Evolutionary conservation across 2,888 invertebrate genomes (phyloP).

Genomic region (Stenotaenia linearis): DNA sequence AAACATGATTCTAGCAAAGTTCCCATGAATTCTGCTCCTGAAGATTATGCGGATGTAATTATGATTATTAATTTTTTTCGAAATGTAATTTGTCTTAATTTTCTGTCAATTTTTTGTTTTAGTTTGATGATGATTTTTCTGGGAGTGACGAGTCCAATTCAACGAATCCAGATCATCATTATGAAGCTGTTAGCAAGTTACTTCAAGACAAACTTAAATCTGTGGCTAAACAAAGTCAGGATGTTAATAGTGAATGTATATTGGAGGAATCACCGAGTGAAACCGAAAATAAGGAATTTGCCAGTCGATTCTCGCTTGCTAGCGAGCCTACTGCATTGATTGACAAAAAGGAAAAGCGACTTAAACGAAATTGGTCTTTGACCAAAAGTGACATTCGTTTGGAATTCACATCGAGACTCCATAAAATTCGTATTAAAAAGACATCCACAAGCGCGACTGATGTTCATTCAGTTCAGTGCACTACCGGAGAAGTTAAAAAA

Average conservation of each 20-base stretch:
- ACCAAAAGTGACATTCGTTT: constrained; percentile 58
- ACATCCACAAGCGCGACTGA: constrained; percentile 36
- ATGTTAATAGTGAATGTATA: not conserved
- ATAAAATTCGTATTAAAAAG: constrained; percentile 47
- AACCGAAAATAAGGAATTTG: not conserved
- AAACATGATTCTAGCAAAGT: not conserved
- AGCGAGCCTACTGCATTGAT: not conserved
- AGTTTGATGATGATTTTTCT: constrained; percentile 26
- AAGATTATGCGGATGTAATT: not conserved
- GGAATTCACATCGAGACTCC: constrained; percentile 44
- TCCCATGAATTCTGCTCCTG: not conserved
- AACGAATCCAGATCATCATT: constrained; percentile 57
- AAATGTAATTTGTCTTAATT: not conserved
- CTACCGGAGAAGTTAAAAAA: constrained; percentile 34
- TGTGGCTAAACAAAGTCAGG: not conserved
- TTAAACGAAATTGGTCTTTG: constrained; percentile 52
- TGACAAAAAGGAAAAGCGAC: constrained; percentile 33
- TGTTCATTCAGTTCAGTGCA: constrained; percentile 19
- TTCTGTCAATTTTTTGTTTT: not conserved
- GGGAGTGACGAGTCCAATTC: constrained; percentile 54
- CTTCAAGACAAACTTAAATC: constrained; percentile 10
- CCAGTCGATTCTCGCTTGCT: not conserved
- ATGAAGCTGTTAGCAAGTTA: constrained; percentile 58
- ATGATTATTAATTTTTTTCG: not conserved
- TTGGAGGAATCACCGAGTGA: not conserved